These are phyloP conservation scores for Tangara arthus DNA, from an alignment of 2,797 vertebrate genomes.

Conservation along the genomic window DNA sequence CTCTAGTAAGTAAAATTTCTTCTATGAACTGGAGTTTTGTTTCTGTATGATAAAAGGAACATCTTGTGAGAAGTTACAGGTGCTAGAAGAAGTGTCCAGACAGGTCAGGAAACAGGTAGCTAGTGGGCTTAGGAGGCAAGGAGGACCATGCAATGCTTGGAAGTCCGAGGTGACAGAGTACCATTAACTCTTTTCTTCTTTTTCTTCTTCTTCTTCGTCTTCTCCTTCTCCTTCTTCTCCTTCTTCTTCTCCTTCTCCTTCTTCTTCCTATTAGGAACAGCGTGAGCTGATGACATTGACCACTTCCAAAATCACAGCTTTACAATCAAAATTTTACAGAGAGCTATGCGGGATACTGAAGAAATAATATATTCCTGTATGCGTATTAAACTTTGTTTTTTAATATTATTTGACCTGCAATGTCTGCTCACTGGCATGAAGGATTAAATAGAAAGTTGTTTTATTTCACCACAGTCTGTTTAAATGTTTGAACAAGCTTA, in stretches of 20 bases:
- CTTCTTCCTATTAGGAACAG: not conserved
- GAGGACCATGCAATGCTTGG: not conserved
- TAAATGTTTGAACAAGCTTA: conserved; percentile 7
- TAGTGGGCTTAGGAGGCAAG: not conserved
- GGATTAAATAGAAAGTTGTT: not conserved
- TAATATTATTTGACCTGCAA: not conserved
- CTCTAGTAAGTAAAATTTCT: not conserved
- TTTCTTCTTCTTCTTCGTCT: not conserved
- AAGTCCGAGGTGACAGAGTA: not conserved
- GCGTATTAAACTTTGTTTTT: not conserved
- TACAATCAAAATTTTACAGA: not conserved
- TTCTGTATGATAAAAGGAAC: not conserved
- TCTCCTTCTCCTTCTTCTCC: not conserved
- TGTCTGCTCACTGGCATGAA: not conserved
- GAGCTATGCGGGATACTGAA: not conserved
- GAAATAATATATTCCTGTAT: not conserved
- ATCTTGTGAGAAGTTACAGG: not conserved
- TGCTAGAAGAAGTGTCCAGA: not conserved
- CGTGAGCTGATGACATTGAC: not conserved
- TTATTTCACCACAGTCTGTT: not conserved
- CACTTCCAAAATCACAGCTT: not conserved
- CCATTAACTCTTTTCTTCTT: not conserved
- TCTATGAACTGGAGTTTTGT: not conserved
- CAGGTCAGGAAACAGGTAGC: not conserved
- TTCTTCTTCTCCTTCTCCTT: too few species aligned